Evolutionary conservation across 2,113 vertebrate species (phyloP).

Genomic region (Toxostoma redivivum): DNA sequence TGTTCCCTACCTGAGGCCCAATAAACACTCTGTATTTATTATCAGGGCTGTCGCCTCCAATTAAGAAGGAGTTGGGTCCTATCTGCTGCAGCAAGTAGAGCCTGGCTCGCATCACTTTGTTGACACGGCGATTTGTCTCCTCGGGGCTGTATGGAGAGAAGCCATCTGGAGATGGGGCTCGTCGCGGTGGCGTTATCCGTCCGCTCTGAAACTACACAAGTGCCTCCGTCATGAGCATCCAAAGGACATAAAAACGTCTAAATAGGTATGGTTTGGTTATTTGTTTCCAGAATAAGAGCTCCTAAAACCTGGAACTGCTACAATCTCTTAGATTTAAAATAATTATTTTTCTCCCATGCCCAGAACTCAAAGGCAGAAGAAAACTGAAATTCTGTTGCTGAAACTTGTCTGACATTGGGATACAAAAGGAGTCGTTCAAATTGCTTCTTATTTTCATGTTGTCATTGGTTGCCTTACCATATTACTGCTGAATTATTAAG

Average conservation of each 20-base stretch:
- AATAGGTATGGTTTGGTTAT: neutral
- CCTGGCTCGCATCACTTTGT: slow-evolving; percentile 89
- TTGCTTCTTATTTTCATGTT: neutral
- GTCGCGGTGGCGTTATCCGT: slow-evolving; percentile 83
- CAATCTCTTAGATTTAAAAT: neutral
- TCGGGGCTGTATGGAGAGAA: slow-evolving; percentile 89
- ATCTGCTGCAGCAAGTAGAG: slow-evolving; percentile 88
- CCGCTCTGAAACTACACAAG: slow-evolving; percentile 84
- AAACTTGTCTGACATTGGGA: neutral
- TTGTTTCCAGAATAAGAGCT: neutral
- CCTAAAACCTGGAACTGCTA: neutral
- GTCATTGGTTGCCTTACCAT: neutral
- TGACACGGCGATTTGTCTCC: slow-evolving; percentile 85
- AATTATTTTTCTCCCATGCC: neutral
- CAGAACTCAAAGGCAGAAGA: neutral
- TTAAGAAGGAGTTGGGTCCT: slow-evolving; percentile 89
- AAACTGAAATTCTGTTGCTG: neutral
- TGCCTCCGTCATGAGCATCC: neutral
- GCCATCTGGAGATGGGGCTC: slow-evolving; percentile 88
- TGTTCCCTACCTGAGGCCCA: slow-evolving; percentile 80
- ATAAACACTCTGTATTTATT: slow-evolving; percentile 93
- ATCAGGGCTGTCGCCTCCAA: slow-evolving; percentile 89
- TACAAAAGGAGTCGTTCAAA: neutral
- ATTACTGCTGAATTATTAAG: neutral
- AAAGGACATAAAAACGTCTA: neutral